A percentile compares a stretch with the other conserved stretches of the same genome.
Conservation (phyloP, 2,113 vertebrate genomes). For the Odobenus rosmarus region DNA sequence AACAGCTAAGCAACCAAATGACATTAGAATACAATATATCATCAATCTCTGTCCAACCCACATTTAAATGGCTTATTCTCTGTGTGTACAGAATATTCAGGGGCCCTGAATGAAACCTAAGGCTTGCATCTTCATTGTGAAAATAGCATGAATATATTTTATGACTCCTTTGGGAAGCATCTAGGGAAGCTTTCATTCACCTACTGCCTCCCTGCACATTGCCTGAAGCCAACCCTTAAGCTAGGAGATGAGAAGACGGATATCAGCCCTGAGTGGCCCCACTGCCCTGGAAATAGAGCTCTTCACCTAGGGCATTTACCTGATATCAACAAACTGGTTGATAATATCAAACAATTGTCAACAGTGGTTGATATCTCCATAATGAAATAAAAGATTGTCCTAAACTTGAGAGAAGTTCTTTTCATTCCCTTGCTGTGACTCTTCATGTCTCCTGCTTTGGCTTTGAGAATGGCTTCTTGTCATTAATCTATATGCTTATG, state of each 20-base stretch:
- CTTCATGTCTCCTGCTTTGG: too few relatives aligned
- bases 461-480: not conserved
- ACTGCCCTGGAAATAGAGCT: not conserved
- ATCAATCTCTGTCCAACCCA: not conserved
- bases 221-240: not conserved
- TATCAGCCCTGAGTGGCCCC: not conserved
- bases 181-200: not conserved
- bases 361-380: not conserved
- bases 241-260: not conserved
- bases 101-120: not conserved
- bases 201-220: not conserved
- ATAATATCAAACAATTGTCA: not conserved
- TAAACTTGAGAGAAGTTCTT: not conserved
- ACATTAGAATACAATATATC: not conserved
- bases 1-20: not conserved
- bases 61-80: not conserved
- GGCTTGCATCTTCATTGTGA: not conserved
- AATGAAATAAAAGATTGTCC: not conserved
- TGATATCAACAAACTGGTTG: not conserved
- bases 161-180: not conserved
- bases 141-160: not conserved
- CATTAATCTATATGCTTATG: not conserved
- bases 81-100: not conserved
- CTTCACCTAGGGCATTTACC: not conserved
- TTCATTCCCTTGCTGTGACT: not conserved